These are phyloP conservation scores for Watersipora subatra DNA, from an alignment of 1,140 invertebrate species.

Conservation along the genomic window DNA sequence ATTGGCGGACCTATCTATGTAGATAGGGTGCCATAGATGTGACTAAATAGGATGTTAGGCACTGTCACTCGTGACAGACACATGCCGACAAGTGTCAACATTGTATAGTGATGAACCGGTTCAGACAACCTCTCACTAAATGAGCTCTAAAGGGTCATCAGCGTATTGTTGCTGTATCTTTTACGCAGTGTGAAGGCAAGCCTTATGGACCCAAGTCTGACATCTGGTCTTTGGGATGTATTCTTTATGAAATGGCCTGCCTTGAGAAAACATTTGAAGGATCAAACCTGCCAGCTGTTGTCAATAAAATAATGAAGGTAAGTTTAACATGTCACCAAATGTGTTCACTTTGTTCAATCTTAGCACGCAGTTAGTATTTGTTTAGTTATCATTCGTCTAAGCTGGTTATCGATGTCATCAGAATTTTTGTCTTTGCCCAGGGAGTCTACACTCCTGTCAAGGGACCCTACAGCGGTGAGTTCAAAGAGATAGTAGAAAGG, in stretches of 20 bases:
- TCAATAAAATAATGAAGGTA: conserved; percentile 63
- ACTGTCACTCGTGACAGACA: conserved; percentile 8
- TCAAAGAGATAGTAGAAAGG: conserved; percentile 44
- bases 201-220: conserved; percentile 65
- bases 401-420: not conserved
- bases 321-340: conserved; percentile 6
- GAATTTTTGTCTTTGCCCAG: conserved; percentile 20
- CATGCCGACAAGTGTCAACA: conserved; percentile 4
- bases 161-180: not conserved
- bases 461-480: conserved; percentile 51
- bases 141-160: not conserved
- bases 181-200: conserved; percentile 56
- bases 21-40: no score
- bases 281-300: conserved; percentile 57
- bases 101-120: not conserved
- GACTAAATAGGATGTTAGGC: no score
- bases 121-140: not conserved
- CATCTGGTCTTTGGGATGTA: conserved; percentile 67
- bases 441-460: conserved; percentile 48
- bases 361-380: not conserved
- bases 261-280: conserved; percentile 64
- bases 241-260: conserved; percentile 65
- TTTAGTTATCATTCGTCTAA: not conserved
- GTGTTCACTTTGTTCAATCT: not conserved
- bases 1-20: no score